These are phyloP conservation scores for Alethe diademata DNA, from an alignment of 2,113 vertebrate species.

Conservation along the genomic window DNA sequence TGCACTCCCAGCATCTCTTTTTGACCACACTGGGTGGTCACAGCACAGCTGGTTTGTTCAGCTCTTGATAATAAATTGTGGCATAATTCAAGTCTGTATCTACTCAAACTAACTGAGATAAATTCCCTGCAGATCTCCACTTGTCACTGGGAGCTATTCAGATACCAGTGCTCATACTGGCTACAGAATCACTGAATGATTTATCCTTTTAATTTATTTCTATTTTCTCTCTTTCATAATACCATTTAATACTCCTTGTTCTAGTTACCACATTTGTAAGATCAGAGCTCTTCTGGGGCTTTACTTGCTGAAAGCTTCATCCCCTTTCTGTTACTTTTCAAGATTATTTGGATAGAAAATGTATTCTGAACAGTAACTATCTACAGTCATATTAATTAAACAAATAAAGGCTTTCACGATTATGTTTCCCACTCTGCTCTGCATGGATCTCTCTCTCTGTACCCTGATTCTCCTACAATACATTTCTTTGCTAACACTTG, in stretches of 20 bases:
- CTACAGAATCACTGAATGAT: not conserved
- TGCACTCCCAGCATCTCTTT: not conserved
- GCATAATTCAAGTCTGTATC: not conserved
- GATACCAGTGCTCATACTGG: not conserved
- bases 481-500: not conserved
- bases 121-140: not conserved
- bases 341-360: not conserved
- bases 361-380: not conserved
- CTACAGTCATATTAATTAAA: not conserved
- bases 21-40: not conserved
- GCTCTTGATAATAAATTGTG: not conserved
- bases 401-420: not conserved
- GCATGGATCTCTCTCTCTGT: not conserved
- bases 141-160: not conserved
- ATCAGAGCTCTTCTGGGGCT: not conserved
- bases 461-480: not conserved
- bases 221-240: not conserved
- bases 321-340: not conserved
- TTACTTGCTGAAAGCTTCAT: not conserved
- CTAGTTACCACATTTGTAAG: not conserved
- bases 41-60: not conserved
- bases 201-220: not conserved
- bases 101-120: not conserved
- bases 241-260: not conserved
- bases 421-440: not conserved